phyloP scores from a whole-genome alignment of 1,140 invertebrate genomes.

The Drosophila cardini region DNA sequence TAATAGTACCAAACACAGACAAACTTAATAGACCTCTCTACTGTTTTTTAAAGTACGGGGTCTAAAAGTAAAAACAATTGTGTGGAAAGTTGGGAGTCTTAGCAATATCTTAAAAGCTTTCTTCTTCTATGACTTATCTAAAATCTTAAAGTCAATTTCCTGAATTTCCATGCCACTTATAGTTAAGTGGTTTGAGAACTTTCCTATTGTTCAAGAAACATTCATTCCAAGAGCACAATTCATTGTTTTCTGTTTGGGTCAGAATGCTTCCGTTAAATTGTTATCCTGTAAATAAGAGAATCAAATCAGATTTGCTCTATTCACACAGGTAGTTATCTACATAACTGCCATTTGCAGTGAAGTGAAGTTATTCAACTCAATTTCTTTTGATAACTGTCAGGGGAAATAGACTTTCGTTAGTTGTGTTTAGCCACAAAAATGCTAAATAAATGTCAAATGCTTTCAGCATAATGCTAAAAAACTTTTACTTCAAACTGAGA shows the following conservation, averaged over 20 bases:
- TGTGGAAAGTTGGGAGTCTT: neutral
- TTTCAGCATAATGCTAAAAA: conserved; percentile 42
- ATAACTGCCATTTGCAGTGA: neutral
- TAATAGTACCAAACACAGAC: no score
- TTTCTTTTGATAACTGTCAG: conserved; percentile 14
- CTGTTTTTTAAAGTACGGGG: no score
- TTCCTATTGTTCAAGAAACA: neutral
- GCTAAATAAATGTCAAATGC: conserved; percentile 47
- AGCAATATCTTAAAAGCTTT: neutral
- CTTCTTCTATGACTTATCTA: neutral
- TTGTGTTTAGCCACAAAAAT: conserved; percentile 28
- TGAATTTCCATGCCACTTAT: neutral
- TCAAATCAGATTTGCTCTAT: neutral
- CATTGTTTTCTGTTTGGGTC: conserved; percentile 6
- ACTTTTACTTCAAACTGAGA: conserved; percentile 33
- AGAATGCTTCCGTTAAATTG: conserved; percentile 4
- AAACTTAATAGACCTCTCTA: no score
- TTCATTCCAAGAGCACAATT: conserved; percentile 1
- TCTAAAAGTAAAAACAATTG: neutral
- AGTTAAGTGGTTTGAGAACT: conserved; percentile 3
- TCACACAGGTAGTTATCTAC: neutral
- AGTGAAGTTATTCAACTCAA: conserved; percentile 6
- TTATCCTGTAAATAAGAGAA: conserved; percentile 1
- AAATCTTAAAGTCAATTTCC: conserved; percentile 7
- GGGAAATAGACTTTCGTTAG: conserved; percentile 20